phyloP scores from a whole-genome alignment of 2,113 vertebrate genomes.

The Tupaia chinensis region DNA sequence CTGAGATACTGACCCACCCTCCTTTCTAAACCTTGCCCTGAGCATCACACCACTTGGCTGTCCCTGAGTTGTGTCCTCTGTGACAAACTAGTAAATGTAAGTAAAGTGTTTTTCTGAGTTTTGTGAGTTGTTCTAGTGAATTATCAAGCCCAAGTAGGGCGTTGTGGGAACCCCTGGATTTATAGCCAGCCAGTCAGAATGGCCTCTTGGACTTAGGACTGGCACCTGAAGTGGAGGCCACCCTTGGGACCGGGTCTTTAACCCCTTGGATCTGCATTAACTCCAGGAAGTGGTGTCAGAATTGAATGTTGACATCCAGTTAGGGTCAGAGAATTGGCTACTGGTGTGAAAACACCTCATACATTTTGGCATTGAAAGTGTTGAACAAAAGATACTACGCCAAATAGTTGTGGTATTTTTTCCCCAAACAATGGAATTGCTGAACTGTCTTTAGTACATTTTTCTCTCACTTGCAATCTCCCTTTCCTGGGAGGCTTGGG shows the following conservation, averaged over 20 bases:
- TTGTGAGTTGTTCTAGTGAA: neutral
- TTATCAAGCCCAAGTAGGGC: neutral
- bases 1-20: accelerated
- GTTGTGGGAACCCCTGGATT: neutral
- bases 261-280: too few species aligned
- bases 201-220: neutral
- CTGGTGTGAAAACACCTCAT: neutral
- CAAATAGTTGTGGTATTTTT: neutral
- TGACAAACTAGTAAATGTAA: neutral
- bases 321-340: neutral
- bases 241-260: neutral
- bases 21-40: neutral
- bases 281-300: neutral
- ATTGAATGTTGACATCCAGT: neutral
- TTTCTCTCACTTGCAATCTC: accelerated
- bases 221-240: accelerated
- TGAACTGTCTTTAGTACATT: neutral
- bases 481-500: neutral
- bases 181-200: neutral
- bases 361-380: neutral
- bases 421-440: neutral
- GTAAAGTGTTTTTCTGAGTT: neutral
- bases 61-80: neutral
- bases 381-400: neutral
- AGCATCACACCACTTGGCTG: neutral